phyloP scores from a whole-genome alignment of 2,797 vertebrate genomes.

The Microtus obscurus region DNA sequence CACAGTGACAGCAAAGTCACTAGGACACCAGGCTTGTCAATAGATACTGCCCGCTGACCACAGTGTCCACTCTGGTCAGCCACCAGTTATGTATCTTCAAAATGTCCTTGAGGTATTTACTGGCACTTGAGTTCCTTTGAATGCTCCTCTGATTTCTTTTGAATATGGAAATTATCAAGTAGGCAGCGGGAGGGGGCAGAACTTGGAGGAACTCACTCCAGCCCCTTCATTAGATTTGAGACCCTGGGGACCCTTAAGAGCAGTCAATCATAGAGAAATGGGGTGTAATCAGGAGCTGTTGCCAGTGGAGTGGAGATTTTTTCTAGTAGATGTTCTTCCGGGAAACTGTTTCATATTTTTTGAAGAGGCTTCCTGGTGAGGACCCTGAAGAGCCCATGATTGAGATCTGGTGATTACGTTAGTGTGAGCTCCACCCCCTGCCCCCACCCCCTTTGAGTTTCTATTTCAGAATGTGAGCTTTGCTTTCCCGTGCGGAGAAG shows the following conservation, averaged over 20 bases:
- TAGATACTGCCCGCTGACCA: not conserved
- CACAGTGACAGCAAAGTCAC: no score
- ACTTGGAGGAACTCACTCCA: not conserved
- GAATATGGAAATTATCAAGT: conserved; percentile 67
- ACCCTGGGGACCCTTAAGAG: conserved; percentile 33
- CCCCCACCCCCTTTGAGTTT: not conserved
- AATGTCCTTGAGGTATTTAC: conserved; percentile 49
- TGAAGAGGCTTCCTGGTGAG: conserved; percentile 66
- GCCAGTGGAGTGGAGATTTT: conserved; percentile 27
- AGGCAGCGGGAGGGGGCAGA: not conserved
- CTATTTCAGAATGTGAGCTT: conserved; percentile 37
- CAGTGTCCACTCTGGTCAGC: not conserved
- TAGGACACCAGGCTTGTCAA: not conserved
- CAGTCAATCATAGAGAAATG: not conserved
- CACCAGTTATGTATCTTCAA: conserved; percentile 35
- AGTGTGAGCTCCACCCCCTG: not conserved
- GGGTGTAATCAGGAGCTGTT: not conserved
- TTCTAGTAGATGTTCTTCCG: conserved; percentile 31
- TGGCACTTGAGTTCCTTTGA: conserved; percentile 27
- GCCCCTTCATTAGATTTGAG: not conserved
- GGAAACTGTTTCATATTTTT: conserved; percentile 39
- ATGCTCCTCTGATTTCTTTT: conserved; percentile 40
- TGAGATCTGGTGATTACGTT: conserved; percentile 51
- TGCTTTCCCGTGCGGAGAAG: not conserved
- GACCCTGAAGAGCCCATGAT: conserved; percentile 48